phyloP scores from a whole-genome alignment of 2,797 vertebrate species.

The Myotis findleyi region DNA sequence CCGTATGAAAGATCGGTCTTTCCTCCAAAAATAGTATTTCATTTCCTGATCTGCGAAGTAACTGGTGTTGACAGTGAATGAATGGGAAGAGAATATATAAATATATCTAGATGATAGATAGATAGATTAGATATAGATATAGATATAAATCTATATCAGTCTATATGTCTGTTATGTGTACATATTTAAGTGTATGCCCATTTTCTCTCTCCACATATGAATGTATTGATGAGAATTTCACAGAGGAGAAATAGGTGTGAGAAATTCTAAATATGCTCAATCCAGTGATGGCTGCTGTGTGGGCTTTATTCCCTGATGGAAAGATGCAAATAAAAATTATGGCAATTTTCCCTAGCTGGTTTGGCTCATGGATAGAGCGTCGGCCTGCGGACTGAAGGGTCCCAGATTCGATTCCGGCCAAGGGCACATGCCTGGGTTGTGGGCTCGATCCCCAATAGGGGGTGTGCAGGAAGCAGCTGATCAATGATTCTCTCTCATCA shows the following conservation, averaged over 20 bases:
- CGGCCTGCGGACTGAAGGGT: too few relatives aligned
- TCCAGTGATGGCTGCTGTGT: too few relatives aligned
- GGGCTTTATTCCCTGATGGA: background rate
- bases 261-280: background rate
- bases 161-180: background rate
- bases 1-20: conserved; percentile 33
- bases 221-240: background rate
- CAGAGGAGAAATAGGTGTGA: background rate
- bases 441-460: too few relatives aligned
- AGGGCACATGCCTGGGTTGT: too few relatives aligned
- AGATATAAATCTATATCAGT: background rate
- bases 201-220: background rate
- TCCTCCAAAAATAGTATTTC: conserved; percentile 46
- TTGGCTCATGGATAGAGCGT: too few relatives aligned
- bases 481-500: too few relatives aligned
- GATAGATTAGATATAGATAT: background rate
- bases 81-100: background rate
- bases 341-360: background rate
- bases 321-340: background rate
- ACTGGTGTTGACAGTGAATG: background rate
- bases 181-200: background rate
- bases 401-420: too few relatives aligned
- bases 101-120: background rate
- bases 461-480: too few relatives aligned
- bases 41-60: conserved; percentile 48